A percentile compares a stretch with the other conserved stretches of the same genome.
phyloP scores from a whole-genome alignment of 2,113 vertebrate genomes.

The Pelodiscus sinensis region DNA sequence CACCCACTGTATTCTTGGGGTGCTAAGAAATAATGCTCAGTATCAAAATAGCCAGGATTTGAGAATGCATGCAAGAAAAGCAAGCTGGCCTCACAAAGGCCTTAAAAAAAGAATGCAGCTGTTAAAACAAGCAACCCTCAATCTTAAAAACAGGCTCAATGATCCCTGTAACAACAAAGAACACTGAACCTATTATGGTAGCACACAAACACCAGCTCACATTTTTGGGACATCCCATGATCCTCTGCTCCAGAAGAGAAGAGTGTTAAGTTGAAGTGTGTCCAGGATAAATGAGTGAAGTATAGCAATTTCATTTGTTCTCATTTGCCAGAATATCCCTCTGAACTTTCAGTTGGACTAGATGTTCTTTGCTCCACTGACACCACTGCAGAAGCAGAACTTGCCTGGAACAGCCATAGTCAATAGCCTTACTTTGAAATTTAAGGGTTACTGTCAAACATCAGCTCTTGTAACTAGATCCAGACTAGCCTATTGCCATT shows the following conservation, averaged over 20 bases:
- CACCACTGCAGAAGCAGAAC: neutral
- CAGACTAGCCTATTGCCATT: neutral
- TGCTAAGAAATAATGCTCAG: neutral
- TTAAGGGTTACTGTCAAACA: neutral
- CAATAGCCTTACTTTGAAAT: neutral
- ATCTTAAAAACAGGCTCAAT: neutral
- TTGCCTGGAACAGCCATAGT: neutral
- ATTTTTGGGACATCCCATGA: neutral
- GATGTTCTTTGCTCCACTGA: neutral
- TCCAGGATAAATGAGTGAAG: neutral
- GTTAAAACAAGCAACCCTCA: neutral
- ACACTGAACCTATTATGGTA: neutral
- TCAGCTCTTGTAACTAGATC: neutral
- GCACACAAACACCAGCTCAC: neutral
- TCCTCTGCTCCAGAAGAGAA: neutral
- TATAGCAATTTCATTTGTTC: fast-evolving
- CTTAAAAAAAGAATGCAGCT: neutral
- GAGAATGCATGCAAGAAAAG: neutral
- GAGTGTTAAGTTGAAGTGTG: neutral
- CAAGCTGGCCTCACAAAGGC: neutral
- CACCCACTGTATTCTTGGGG: neutral
- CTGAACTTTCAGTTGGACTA: neutral
- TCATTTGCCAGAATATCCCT: fast-evolving
- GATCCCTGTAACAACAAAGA: fast-evolving
- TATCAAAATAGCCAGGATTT: neutral